Base-by-base conservation (phyloP, 2,888 invertebrate species). In the Drosophila borborema region DNA sequence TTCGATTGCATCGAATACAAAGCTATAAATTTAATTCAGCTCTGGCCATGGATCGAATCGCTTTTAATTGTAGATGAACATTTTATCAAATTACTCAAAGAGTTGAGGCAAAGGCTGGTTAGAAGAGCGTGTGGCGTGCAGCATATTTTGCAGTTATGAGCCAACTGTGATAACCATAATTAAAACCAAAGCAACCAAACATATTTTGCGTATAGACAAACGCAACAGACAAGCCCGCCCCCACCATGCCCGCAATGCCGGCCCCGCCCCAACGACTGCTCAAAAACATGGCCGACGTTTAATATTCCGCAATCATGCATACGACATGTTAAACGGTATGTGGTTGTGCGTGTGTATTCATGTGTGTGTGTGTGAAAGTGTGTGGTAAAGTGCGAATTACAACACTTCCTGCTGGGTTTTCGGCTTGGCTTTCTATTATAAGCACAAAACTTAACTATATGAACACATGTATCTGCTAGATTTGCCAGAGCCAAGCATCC, bases 361-460 rank as follows among this genome's bases (percentile, higher is more conserved):
- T 54, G 54, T 65, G 64, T 49, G 49, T 59, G 55, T 38, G 61
- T 28, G 48, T 45, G 45, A 48, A 41, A 51, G 54, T 62, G 64
- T 72, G 48, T 76, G 86, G 54, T 66, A 65, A 81, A 83, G 86
- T 84, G 86, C 79, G 81, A 84, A 86, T 83, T 81, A 83, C 77
- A 79, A 83, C 83, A 84, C 83, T 81, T 83, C 61, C 72, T 79
- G 77, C 64, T 67, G 74, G 55, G 66, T 63, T 43, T 28, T 70
- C 45, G 55, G 20, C 66, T 64, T 64, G 66, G 62, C 56, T 72
- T 71, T 80, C 72, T 64, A 65, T 73, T 70, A 64, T 63, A 64
- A 64, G 41, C 58, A 31, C 31, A 49, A 49, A 55, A 62, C 60
- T 62, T 49, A 41, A 41, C 36, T 51, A 61, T 45, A 16, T 38